A percentile compares a stretch with the other conserved stretches of the same genome.
phyloP scores from a whole-genome alignment of 1,140 invertebrate species.

The Spodoptera litura region DNA sequence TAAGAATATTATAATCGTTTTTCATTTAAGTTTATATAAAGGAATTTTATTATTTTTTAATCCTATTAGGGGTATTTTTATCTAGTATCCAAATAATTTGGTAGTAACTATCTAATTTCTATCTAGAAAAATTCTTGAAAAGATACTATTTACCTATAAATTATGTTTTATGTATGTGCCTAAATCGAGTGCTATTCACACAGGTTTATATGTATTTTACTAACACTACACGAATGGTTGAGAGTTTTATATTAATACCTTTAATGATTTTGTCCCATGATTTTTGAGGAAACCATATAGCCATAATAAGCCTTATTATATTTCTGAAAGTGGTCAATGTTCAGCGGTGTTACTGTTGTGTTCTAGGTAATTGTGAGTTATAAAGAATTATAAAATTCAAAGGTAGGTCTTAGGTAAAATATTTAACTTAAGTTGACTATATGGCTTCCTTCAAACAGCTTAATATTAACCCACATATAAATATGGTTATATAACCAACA shows the following conservation, averaged over 20 bases:
- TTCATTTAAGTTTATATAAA: no score
- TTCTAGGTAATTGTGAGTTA: no score
- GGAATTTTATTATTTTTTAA: neutral
- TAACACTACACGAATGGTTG: conserved; percentile 30
- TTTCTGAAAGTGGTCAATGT: no score
- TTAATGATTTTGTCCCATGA: conserved; percentile 34
- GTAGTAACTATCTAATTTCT: conserved; percentile 24
- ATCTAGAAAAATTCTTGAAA: conserved; percentile 12
- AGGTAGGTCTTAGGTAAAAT: no score
- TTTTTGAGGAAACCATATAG: neutral
- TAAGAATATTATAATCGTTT: no score
- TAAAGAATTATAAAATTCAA: no score
- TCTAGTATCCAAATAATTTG: conserved; percentile 15
- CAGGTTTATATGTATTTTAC: conserved; percentile 18
- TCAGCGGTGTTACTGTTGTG: no score
- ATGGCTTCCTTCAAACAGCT: conserved; percentile 27
- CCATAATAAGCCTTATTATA: neutral
- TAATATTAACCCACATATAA: conserved; percentile 48
- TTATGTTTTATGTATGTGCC: conserved; percentile 19
- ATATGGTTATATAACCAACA: conserved; percentile 64
- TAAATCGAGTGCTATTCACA: conserved; percentile 38
- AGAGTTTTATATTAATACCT: conserved; percentile 42
- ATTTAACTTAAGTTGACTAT: neutral
- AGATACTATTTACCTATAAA: conserved; percentile 41
- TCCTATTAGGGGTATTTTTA: neutral